Conservation (phyloP, 1,140 invertebrate species). For the Papilio glaucus region DNA sequence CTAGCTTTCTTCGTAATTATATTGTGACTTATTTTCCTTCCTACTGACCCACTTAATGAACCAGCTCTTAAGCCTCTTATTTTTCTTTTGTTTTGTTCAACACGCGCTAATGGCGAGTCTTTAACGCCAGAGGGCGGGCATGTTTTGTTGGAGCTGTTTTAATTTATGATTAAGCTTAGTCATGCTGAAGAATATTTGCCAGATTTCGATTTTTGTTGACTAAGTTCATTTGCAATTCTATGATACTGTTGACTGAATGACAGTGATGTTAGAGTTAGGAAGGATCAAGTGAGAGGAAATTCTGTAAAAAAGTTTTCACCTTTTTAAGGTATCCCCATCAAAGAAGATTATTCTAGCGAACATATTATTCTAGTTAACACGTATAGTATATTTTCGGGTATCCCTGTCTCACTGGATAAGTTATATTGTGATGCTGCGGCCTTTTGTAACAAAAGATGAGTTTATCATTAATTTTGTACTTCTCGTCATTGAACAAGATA, state of each 20-base stretch:
- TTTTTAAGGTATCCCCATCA: no score
- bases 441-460: no score
- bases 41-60: slow-evolving; percentile 22
- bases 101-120: slow-evolving; percentile 21
- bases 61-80: slow-evolving; percentile 24
- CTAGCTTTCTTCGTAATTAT: slow-evolving; percentile 9
- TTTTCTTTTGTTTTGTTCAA: slow-evolving; percentile 22
- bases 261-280: no score
- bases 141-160: slow-evolving; percentile 12
- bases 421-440: no score
- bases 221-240: not conserved
- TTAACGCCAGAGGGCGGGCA: slow-evolving; percentile 5
- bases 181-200: not conserved
- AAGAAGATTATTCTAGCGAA: no score
- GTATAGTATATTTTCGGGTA: no score
- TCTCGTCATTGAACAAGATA: no score
- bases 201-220: not conserved
- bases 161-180: slow-evolving; percentile 8
- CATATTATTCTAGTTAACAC: no score
- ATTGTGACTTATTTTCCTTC: slow-evolving; percentile 15
- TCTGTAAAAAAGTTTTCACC: no score
- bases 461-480: no score
- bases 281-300: no score
- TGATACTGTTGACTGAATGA: not conserved
- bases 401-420: no score